A percentile compares a stretch with the other conserved stretches of the same genome.
Conservation (phyloP, 1,140 invertebrate genomes). For the Leptoteleia sp. region DNA sequence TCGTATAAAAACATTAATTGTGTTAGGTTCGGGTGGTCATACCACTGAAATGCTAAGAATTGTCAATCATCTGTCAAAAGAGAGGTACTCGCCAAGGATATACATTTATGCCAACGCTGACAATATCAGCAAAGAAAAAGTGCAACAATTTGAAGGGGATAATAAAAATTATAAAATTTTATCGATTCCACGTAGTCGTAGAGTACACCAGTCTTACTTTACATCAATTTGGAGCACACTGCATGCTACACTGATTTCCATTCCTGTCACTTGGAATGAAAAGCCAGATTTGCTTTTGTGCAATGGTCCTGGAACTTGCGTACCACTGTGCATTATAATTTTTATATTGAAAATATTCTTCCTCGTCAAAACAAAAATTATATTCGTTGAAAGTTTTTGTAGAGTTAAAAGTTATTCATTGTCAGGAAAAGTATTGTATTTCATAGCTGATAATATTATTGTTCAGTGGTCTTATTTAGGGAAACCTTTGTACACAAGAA, state of each 20-base stretch:
- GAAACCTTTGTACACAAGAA: conserved; percentile 68
- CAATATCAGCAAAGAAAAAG: conserved; percentile 86
- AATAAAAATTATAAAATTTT: conserved; percentile 81
- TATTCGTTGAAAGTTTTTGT: conserved; percentile 97
- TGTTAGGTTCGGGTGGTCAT: conserved; percentile 88
- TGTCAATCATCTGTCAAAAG: conserved; percentile 82
- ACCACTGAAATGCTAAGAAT: conserved; percentile 94
- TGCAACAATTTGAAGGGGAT: conserved; percentile 81
- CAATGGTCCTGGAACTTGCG: conserved; percentile 97
- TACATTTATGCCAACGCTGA: conserved; percentile 92
- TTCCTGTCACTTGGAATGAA: conserved; percentile 87
- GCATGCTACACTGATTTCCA: conserved; percentile 84
- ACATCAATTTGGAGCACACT: conserved; percentile 90
- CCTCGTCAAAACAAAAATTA: conserved; percentile 86
- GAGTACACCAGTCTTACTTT: conserved; percentile 93
- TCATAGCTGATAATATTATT: conserved; percentile 91
- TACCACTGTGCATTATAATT: conserved; percentile 90
- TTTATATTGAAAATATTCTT: conserved; percentile 86
- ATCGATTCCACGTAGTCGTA: conserved; percentile 90
- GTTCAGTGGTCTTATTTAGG: conserved; percentile 91
- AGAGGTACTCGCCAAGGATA: conserved; percentile 85
- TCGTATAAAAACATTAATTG: conserved; percentile 79
- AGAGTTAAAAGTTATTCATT: conserved; percentile 92
- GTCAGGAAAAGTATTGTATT: conserved; percentile 92
- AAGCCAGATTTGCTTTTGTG: conserved; percentile 91